Evolutionary conservation across 2,888 invertebrate species (phyloP).

Genomic region (Pseudococcus jackbeardsleyi): DNA sequence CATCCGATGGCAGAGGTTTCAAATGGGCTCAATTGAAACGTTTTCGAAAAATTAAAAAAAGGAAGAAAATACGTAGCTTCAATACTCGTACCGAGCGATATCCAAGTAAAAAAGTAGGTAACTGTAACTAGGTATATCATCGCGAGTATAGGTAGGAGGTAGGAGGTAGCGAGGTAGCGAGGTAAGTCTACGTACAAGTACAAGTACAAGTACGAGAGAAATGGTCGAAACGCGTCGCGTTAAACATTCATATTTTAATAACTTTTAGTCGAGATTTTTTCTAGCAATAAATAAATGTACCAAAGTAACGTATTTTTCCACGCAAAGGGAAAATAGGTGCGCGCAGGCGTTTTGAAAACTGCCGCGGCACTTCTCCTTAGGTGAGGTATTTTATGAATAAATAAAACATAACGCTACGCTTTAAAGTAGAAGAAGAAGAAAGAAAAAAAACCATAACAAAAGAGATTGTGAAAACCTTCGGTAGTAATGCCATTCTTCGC

Average conservation of each 20-base stretch:
- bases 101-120: too few species aligned
- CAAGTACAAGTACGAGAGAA: too few species aligned
- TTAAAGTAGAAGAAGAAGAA: not conserved
- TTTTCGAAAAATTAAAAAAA: not conserved
- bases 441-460: slow-evolving; percentile 18
- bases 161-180: too few species aligned
- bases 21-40: not conserved
- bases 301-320: not conserved
- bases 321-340: not conserved
- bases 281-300: not conserved
- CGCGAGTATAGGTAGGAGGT: too few species aligned
- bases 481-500: slow-evolving; percentile 34
- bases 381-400: not conserved
- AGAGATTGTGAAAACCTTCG: slow-evolving; percentile 45
- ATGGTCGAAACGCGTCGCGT: slow-evolving; percentile 10
- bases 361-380: not conserved
- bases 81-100: not conserved
- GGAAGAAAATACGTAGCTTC: not conserved
- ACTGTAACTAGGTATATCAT: too few species aligned
- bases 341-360: not conserved
- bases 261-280: slow-evolving; percentile 45
- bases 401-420: slow-evolving; percentile 42
- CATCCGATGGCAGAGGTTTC: not conserved
- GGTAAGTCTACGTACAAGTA: too few species aligned
- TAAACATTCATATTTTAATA: slow-evolving; percentile 59